Evolutionary conservation across 2,113 vertebrate species (phyloP).

Genomic region (Sinocyclocheilus anshuiensis): DNA sequence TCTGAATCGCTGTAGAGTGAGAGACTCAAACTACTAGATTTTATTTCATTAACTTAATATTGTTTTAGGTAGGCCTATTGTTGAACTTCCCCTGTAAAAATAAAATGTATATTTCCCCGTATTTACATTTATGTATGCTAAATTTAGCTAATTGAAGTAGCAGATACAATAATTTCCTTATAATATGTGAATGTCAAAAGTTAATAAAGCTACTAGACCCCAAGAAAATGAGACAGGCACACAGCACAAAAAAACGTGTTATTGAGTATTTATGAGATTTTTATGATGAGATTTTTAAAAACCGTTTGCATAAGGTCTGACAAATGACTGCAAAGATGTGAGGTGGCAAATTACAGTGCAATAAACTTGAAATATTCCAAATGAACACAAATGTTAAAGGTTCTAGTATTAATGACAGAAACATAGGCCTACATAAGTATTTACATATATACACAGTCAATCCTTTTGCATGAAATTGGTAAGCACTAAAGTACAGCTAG

Average conservation of each 20-base stretch:
- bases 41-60: background rate
- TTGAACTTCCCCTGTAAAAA: background rate
- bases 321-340: background rate
- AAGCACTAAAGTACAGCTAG: background rate
- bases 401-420: background rate
- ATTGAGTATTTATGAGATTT: background rate
- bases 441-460: constrained; percentile 55
- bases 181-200: background rate
- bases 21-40: background rate
- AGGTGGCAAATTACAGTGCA: constrained; percentile 12
- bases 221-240: background rate
- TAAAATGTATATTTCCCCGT: background rate
- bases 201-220: background rate
- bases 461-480: constrained; percentile 29
- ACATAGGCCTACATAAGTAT: constrained; percentile 16
- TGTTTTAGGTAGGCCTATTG: background rate
- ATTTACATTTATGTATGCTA: background rate
- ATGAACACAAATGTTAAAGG: background rate
- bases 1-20: background rate
- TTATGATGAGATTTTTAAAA: background rate
- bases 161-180: background rate
- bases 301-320: background rate
- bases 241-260: background rate
- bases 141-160: background rate
- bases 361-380: background rate